Percentiles rank a stretch among this genome's conserved stretches.
Evolutionary conservation across 1,140 invertebrate genomes (phyloP).

Genomic region (Sarcophaga bullata): DNA sequence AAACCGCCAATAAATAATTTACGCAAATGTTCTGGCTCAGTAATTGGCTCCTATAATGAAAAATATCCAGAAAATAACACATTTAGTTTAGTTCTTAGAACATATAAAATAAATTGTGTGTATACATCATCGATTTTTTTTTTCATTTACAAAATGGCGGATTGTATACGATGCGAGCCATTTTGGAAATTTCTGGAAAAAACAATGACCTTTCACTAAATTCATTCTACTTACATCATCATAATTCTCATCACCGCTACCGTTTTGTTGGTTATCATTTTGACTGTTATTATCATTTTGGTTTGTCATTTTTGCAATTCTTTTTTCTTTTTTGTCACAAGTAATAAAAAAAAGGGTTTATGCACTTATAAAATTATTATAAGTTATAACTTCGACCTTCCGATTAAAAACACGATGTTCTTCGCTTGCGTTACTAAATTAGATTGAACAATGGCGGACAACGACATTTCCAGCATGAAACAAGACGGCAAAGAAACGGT

Average conservation of each 20-base stretch:
- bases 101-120: conserved; percentile 43
- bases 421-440: neutral
- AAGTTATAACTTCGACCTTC: neutral
- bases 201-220: neutral
- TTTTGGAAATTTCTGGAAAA: conserved; percentile 42
- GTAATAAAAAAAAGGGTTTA: conserved; percentile 19
- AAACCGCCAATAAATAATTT: conserved; percentile 98
- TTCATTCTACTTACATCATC: conserved; percentile 60
- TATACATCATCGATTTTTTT: conserved; percentile 19
- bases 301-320: conserved; percentile 54
- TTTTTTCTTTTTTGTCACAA: conserved; percentile 30
- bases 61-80: neutral
- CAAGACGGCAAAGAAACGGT: neutral
- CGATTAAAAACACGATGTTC: neutral
- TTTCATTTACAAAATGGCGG: conserved; percentile 61
- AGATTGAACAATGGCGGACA: neutral
- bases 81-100: neutral
- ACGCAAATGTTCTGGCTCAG: conserved; percentile 91
- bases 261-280: conserved; percentile 60
- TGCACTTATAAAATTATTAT: neutral
- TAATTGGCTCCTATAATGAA: conserved; percentile 56
- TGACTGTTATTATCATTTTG: conserved; percentile 53
- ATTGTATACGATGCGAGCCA: conserved; percentile 39
- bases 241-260: conserved; percentile 61
- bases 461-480: neutral